These are phyloP conservation scores for Eciton burchellii DNA, from an alignment of 1,140 invertebrate genomes.

Conservation along the genomic window DNA sequence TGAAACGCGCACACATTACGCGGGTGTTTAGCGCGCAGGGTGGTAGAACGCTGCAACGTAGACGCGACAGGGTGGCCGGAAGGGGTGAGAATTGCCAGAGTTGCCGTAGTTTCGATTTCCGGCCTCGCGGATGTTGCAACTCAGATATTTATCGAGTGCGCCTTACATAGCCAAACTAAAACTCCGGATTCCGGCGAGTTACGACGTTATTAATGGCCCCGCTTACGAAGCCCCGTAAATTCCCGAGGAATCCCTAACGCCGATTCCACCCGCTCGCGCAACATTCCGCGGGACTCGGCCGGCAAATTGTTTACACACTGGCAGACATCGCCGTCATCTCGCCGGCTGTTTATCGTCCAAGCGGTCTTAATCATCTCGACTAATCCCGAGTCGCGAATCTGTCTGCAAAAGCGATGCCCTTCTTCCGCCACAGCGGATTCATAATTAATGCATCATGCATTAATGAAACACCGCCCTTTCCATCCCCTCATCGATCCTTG, in stretches of 20 bases:
- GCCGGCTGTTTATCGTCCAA: neutral
- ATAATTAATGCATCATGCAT: conserved; percentile 47
- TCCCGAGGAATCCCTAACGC: conserved; percentile 40
- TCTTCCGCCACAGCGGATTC: neutral
- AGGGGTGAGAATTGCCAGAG: conserved; percentile 10
- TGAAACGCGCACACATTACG: conserved; percentile 27
- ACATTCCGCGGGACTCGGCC: conserved; percentile 1
- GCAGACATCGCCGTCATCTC: neutral
- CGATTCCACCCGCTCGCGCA: conserved; percentile 14
- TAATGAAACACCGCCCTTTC: conserved; percentile 35
- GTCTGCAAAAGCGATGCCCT: neutral
- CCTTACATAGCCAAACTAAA: conserved; percentile 58
- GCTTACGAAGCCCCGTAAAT: conserved; percentile 53
- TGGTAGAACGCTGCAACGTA: neutral
- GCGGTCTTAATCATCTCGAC: neutral
- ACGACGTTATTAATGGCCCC: conserved; percentile 55
- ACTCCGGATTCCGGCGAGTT: conserved; percentile 51
- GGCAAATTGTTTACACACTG: conserved; percentile 38
- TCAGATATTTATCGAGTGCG: conserved; percentile 62
- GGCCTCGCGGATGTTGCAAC: conserved; percentile 37
- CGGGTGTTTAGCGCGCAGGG: neutral
- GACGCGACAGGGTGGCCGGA: neutral
- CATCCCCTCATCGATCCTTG: conserved; percentile 41
- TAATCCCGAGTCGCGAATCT: conserved; percentile 1
- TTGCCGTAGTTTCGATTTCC: conserved; percentile 52